Percentiles rank a stretch among this genome's conserved stretches.
phyloP scores from a whole-genome alignment of 2,113 vertebrate genomes.

The Ivindomyrus marchei region DNA sequence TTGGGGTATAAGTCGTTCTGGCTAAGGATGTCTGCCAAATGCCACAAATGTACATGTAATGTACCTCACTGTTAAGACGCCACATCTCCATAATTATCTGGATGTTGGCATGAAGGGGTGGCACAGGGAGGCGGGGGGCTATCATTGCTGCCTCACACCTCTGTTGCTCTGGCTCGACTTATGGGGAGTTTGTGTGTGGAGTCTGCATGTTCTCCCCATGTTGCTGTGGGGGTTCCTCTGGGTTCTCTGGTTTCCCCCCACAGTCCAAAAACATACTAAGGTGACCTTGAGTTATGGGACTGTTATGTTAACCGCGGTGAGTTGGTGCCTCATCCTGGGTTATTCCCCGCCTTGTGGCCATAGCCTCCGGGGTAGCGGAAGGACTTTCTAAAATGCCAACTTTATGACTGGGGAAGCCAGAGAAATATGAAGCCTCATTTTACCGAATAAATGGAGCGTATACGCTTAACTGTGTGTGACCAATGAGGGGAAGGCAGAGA shows the following conservation, averaged over 20 bases:
- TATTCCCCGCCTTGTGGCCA: not conserved
- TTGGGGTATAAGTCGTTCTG: not conserved
- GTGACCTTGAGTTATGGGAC: not conserved
- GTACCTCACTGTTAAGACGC: not conserved
- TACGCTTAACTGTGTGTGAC: not conserved
- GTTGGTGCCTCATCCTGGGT: not conserved
- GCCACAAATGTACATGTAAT: not conserved
- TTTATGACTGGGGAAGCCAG: not conserved
- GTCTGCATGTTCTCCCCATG: not conserved
- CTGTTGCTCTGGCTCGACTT: not conserved
- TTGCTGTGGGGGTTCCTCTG: not conserved
- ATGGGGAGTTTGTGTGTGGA: not conserved
- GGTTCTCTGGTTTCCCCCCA: not conserved
- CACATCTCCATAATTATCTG: not conserved
- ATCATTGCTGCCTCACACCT: not conserved
- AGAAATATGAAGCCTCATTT: not conserved
- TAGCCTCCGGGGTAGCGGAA: not conserved
- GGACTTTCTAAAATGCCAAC: not conserved
- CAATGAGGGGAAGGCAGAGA: not conserved
- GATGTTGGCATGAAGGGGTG: not conserved
- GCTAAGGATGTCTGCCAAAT: too few species aligned
- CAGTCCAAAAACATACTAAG: not conserved
- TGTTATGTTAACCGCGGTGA: not conserved
- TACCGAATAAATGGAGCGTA: not conserved
- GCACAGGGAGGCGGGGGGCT: not conserved